Percentiles rank a stretch among this genome's conserved stretches.
These are phyloP conservation scores for Sericinus montela DNA, from an alignment of 2,888 invertebrate species.

Conservation along the genomic window DNA sequence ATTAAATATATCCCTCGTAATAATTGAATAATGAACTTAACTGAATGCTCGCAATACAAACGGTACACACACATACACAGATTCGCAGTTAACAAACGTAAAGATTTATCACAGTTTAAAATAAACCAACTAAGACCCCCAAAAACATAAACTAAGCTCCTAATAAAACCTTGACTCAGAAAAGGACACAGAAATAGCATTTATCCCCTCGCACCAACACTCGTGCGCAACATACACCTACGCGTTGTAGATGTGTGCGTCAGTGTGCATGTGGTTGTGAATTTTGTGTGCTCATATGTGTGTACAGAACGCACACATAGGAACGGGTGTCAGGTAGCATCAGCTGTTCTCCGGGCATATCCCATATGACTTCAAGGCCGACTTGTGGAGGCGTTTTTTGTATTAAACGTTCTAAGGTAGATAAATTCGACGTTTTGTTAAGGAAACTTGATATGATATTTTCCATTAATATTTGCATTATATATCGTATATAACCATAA, in stretches of 20 bases:
- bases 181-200: conserved; percentile 17
- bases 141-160: conserved; percentile 9
- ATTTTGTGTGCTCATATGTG: conserved; percentile 21
- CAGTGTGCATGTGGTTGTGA: conserved; percentile 20
- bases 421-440: conserved; percentile 12
- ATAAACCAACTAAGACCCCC: conserved; percentile 1
- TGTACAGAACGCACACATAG: conserved; percentile 27
- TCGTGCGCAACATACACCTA: conserved; percentile 3
- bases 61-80: background rate
- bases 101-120: background rate
- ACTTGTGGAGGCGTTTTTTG: conserved; percentile 41
- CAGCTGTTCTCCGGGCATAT: conserved; percentile 66
- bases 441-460: background rate
- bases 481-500: too few species aligned
- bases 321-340: conserved; percentile 64
- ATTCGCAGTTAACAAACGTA: background rate
- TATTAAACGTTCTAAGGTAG: conserved; percentile 20
- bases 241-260: conserved; percentile 14
- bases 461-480: too few species aligned
- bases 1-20: too few species aligned
- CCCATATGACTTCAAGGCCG: conserved; percentile 78
- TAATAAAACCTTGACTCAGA: conserved; percentile 19
- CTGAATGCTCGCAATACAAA: too few species aligned
- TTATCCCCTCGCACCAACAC: conserved; percentile 7
- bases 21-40: too few species aligned